Percentiles rank a stretch among this genome's conserved stretches.
Evolutionary conservation across 2,888 invertebrate genomes (phyloP).

Genomic region (Tetrapedia diversipes): DNA sequence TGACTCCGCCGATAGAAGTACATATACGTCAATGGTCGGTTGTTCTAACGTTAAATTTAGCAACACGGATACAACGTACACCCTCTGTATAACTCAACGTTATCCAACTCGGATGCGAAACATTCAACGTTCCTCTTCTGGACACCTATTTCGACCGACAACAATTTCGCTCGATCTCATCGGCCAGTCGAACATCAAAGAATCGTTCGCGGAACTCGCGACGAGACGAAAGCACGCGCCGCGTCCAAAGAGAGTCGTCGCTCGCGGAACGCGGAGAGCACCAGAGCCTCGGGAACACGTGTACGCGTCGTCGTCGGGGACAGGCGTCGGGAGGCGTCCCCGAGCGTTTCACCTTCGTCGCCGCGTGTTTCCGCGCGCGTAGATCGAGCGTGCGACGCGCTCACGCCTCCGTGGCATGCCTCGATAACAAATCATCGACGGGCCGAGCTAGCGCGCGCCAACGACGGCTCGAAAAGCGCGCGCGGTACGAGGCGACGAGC

Average conservation of each 20-base stretch:
- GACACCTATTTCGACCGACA: slow-evolving; percentile 23
- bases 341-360: slow-evolving; percentile 10
- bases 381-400: slow-evolving; percentile 72
- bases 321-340: slow-evolving; percentile 9
- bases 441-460: slow-evolving; percentile 6
- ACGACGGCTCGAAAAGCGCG: slow-evolving; percentile 32
- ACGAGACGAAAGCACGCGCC: slow-evolving; percentile 17
- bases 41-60: too few relatives aligned
- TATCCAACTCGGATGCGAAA: too few relatives aligned
- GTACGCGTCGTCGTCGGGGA: slow-evolving; percentile 42
- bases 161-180: slow-evolving; percentile 4
- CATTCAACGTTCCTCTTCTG: too few relatives aligned
- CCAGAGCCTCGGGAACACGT: slow-evolving; percentile 54
- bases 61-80: background rate
- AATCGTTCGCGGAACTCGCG: slow-evolving; percentile 21
- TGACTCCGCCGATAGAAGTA: too few relatives aligned
- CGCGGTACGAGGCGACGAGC: background rate
- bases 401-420: slow-evolving; percentile 73
- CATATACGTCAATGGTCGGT: too few relatives aligned
- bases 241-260: slow-evolving; percentile 11
- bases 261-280: slow-evolving; percentile 13
- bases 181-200: slow-evolving; percentile 41
- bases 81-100: background rate
- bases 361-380: slow-evolving; percentile 46
- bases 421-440: slow-evolving; percentile 79